Evolutionary conservation across 2,797 vertebrate species (phyloP), one percentile per base, ranked within the genome.

Genomic region (Natrix natrix): DNA sequence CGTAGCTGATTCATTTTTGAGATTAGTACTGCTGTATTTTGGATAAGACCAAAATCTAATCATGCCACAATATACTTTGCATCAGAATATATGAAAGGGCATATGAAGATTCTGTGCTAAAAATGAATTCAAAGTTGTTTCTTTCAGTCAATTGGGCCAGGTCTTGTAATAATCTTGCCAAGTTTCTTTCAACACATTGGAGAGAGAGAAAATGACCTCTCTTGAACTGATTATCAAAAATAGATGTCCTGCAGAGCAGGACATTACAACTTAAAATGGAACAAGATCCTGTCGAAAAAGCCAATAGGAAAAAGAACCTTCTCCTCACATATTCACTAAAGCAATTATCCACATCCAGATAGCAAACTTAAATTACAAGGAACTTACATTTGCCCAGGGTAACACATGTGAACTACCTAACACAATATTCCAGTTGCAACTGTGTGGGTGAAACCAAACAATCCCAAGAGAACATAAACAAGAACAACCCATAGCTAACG

Each of bases 371-470:
- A 88, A 89, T 93, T 91, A 63, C 63, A 88, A 89, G 87, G 48
- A 32, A 86, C 69, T 37, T 87, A 74, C 5, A 66, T 91, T 91
- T 91, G 57, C 87, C 32, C 55, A 57, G 52, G 11, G 20, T 20
- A 63, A 57, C 69, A 17, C 69, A 91, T 24, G 78, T 86, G 32
- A 86, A 91, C 17, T 91, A 28, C 69, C 6, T 86, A 59, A 12
- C n/a, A 88, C 87, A 91, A 93, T 86, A 89, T 86, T 57, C 59
- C 90, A 86, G 87, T 91, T 63, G 90, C 87, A 86, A 88, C 10
- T 48, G 52, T 91, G 93, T 91, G 90, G 90, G 90, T 89, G 90
- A 91, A 89, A 63, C 57, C 24, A 93, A 93, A 91, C 90, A 91
- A 86, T 91, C 66, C 90, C 63, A 48, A 48, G 57, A 89, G 69